Evolutionary conservation across 2,797 vertebrate genomes (phyloP), one percentile per base, ranked within the genome.

Genomic region (Thripadectes ignobilis): DNA sequence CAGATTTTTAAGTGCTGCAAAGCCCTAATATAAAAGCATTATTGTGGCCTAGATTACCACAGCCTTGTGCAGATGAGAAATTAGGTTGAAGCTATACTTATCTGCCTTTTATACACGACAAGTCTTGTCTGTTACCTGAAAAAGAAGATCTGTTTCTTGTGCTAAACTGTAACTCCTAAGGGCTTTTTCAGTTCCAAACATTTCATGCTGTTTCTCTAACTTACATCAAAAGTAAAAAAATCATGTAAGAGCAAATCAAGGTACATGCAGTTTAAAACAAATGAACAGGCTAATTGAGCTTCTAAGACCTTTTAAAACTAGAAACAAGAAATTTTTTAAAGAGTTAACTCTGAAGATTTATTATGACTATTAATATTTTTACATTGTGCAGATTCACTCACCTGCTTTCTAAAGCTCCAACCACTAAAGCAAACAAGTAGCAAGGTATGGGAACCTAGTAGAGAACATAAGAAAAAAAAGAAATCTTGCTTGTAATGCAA

Each of bases 391-490:
- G 48, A 63, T 88, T 74, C 45, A 91, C 97, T 97, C 97, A 99
- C 99, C 99, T 99, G 98, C 98, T 99, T 97, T 99, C 99, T 97
- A 99, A 97, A 85, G 98, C 98, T 67, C 99, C 99, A 46, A 99
- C 99, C 65, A 99, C 99, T 30, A 99, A 96, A 51, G 99, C 99
- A 45, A 99, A 98, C 96, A 99, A 98, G 96, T 99, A 99, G 79
- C 98, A 99, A 8, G 99, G 99, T 98, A 99, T 98, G 4, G 99
- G 97, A 81, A 99, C 99, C 99, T 99, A 95, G 54, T 63, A 78
- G 51, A 79, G 48, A 75, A 74, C 5, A 52, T 4, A 7, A 62
- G 69, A 39, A 91, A 77, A 79, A 68, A 78, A 57, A 88, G 26
- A 45, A 67, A 69, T 29, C n/a, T 80, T 71, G 84, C 9, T 78